These are phyloP conservation scores for Rhabdophis nuchalis DNA, from an alignment of 2,797 vertebrate species.

Conservation along the genomic window DNA sequence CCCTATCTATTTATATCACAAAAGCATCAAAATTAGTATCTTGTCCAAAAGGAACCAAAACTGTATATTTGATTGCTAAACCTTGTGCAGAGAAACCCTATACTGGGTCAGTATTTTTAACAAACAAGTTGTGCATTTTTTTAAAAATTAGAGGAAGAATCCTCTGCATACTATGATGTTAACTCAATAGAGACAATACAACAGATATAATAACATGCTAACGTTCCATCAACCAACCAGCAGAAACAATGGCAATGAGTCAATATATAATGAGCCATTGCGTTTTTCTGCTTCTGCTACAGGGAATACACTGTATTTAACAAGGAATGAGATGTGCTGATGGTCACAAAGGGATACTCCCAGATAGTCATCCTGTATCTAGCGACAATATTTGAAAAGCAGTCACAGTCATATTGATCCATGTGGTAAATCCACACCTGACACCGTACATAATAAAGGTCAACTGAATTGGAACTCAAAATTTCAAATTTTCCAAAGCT, in stretches of 20 bases:
- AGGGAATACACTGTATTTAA: neutral
- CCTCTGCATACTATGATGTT: neutral
- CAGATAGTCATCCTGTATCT: neutral
- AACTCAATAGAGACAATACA: neutral
- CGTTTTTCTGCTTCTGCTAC: neutral
- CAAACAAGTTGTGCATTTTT: neutral
- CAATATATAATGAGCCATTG: neutral
- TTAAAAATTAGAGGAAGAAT: neutral
- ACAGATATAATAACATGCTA: neutral
- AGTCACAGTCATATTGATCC: neutral
- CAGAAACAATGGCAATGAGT: neutral
- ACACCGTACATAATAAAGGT: neutral
- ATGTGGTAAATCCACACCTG: neutral
- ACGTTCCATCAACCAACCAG: neutral
- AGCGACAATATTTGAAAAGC: neutral
- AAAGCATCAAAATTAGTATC: neutral
- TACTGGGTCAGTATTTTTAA: neutral
- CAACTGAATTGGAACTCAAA: neutral
- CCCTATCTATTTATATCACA: neutral
- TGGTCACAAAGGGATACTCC: neutral
- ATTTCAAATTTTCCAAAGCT: neutral
- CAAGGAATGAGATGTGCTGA: neutral
- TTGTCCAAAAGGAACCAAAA: neutral
- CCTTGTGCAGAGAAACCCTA: neutral
- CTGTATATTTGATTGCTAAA: neutral